Conservation (phyloP, 1,140 invertebrate species). For the Neuroterus valhalla region DNA sequence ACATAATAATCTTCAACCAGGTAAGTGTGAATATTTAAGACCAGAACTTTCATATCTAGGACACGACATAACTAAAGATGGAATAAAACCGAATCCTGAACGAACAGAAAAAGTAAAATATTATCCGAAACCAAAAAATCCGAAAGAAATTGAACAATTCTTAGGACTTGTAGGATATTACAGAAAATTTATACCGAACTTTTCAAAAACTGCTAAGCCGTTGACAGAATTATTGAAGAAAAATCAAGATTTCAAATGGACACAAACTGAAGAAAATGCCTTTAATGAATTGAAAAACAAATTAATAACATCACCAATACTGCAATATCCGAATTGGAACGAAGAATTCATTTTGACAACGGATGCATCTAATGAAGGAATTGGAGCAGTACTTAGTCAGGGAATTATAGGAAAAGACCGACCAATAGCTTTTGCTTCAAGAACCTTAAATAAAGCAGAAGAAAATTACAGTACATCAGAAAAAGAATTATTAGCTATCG, state of each 20-base stretch:
- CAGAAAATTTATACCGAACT: slow-evolving; percentile 17
- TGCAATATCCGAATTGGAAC: too few relatives aligned
- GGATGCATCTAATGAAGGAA: slow-evolving; percentile 1
- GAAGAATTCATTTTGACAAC: slow-evolving; percentile 50
- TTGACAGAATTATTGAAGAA: slow-evolving; percentile 31
- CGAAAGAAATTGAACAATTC: too few relatives aligned
- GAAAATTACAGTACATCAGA: slow-evolving; percentile 52
- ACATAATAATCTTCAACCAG: background rate
- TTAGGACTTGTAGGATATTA: too few relatives aligned
- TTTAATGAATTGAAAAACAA: slow-evolving; percentile 28
- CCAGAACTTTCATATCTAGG: slow-evolving; percentile 54
- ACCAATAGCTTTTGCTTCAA: background rate
- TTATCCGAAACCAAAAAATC: slow-evolving; percentile 3
- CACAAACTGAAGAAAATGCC: background rate
- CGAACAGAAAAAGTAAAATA: slow-evolving; percentile 37
- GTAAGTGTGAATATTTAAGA: slow-evolving; percentile 43
- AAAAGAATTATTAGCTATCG: slow-evolving; percentile 75
- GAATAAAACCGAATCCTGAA: slow-evolving; percentile 43
- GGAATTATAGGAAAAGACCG: background rate
- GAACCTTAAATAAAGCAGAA: slow-evolving; percentile 30
- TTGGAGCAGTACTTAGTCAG: background rate
- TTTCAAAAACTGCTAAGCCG: slow-evolving; percentile 13
- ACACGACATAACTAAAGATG: slow-evolving; percentile 42
- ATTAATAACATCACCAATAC: slow-evolving; percentile 31
- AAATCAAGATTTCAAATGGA: slow-evolving; percentile 29